Evolutionary conservation across 2,888 invertebrate genomes (phyloP).

Genomic region (Sinopyrophorus schimmeli): DNA sequence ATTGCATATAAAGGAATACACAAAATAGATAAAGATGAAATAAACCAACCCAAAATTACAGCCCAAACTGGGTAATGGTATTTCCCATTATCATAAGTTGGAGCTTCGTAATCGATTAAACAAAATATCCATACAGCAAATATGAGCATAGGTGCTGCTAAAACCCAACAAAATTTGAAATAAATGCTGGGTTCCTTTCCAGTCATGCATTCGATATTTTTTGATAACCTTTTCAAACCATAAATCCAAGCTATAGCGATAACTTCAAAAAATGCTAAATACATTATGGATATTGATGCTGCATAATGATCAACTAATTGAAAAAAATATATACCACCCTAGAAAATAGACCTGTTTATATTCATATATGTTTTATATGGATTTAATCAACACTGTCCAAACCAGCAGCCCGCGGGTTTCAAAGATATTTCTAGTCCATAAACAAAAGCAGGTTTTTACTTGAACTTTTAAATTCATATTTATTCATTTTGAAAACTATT

Average conservation of each 20-base stretch:
- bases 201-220: constrained; percentile 89
- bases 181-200: constrained; percentile 78
- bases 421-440: too few relatives aligned
- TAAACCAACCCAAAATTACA: constrained; percentile 82
- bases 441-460: too few relatives aligned
- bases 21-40: constrained; percentile 78
- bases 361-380: too few relatives aligned
- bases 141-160: constrained; percentile 78
- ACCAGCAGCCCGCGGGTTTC: too few relatives aligned
- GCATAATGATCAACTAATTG: constrained; percentile 92
- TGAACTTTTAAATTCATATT: too few relatives aligned
- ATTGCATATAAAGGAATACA: constrained; percentile 85
- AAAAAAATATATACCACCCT: constrained; percentile 91
- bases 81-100: constrained; percentile 79
- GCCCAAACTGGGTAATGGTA: constrained; percentile 85
- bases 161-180: constrained; percentile 83
- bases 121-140: constrained; percentile 87
- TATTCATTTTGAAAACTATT: too few relatives aligned
- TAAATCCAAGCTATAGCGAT: constrained; percentile 92
- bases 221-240: constrained; percentile 77
- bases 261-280: constrained; percentile 91
- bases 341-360: constrained; percentile 40
- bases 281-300: constrained; percentile 89
- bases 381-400: too few relatives aligned
- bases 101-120: constrained; percentile 83